Evolutionary conservation across 2,113 vertebrate species (phyloP).

Genomic region (Poeciliopsis prolifica): DNA sequence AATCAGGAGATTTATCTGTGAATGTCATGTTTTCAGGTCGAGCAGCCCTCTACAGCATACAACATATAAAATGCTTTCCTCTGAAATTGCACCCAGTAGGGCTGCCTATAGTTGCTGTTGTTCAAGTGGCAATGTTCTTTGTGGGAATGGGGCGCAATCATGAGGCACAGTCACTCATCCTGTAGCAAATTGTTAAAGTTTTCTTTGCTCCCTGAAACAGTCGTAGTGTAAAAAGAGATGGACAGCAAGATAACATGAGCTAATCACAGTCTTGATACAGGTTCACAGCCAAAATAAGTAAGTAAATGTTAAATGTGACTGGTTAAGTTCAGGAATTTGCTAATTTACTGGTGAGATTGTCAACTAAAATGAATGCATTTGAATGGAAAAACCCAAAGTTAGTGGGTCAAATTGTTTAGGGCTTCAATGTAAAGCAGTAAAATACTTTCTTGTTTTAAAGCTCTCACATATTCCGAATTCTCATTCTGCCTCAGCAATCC

Average conservation of each 20-base stretch:
- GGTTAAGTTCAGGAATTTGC: too few relatives aligned
- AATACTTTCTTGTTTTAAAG: too few relatives aligned
- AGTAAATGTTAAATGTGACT: too few relatives aligned
- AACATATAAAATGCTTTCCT: not conserved
- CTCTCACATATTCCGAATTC: not conserved
- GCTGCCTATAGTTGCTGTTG: not conserved
- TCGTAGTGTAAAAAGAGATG: not conserved
- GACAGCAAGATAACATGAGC: too few relatives aligned
- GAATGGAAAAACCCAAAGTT: too few relatives aligned
- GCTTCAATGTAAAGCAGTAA: too few relatives aligned
- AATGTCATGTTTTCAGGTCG: not conserved
- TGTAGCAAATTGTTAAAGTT: not conserved
- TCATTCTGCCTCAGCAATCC: not conserved
- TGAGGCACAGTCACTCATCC: not conserved
- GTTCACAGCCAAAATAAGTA: too few relatives aligned
- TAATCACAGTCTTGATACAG: too few relatives aligned
- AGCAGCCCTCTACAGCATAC: not conserved
- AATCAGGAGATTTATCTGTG: not conserved
- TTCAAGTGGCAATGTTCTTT: not conserved
- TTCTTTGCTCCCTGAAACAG: not conserved
- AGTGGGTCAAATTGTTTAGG: too few relatives aligned
- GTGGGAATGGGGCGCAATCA: not conserved
- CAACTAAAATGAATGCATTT: too few relatives aligned
- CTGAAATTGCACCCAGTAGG: not conserved
- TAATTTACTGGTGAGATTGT: too few relatives aligned